Percentiles rank a stretch among this genome's conserved stretches.
phyloP scores from a whole-genome alignment of 1,140 invertebrate genomes.

The Pachyrhynchus sulphureomaculatus region DNA sequence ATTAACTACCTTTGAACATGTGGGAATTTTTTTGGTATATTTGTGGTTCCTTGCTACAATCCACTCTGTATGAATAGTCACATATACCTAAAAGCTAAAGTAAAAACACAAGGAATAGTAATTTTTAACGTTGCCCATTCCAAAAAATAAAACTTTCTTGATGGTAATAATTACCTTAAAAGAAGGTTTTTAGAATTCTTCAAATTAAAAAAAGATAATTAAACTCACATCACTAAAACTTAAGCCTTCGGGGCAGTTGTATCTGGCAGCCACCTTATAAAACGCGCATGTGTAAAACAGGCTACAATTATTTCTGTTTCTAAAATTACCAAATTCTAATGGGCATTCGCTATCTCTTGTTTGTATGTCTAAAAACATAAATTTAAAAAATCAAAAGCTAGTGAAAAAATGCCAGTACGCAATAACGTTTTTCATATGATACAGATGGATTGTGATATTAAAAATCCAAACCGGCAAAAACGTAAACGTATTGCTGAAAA shows the following conservation, averaged over 20 bases:
- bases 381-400: background rate
- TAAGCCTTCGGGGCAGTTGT: slow-evolving; percentile 59
- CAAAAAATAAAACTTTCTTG: background rate
- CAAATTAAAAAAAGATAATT: slow-evolving; percentile 13
- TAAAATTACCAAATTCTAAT: slow-evolving; percentile 57
- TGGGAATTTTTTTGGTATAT: slow-evolving; percentile 13
- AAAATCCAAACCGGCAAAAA: too few species aligned
- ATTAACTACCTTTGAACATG: background rate
- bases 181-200: too few species aligned
- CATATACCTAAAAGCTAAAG: slow-evolving; percentile 56
- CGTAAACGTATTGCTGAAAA: too few species aligned
- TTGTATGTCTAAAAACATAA: background rate
- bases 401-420: too few species aligned
- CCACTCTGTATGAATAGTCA: slow-evolving; percentile 59
- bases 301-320: slow-evolving; percentile 62
- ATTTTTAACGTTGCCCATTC: background rate
- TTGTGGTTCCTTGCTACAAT: slow-evolving; percentile 50
- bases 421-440: too few species aligned
- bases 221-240: slow-evolving; percentile 63
- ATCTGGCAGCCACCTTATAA: slow-evolving; percentile 57
- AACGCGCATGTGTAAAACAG: slow-evolving; percentile 65
- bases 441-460: too few species aligned
- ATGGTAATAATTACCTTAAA: background rate
- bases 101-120: slow-evolving; percentile 6
- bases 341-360: slow-evolving; percentile 44